Evolutionary conservation across 2,797 vertebrate genomes (phyloP).

Genomic region (Dendrocincla fuliginosa): DNA sequence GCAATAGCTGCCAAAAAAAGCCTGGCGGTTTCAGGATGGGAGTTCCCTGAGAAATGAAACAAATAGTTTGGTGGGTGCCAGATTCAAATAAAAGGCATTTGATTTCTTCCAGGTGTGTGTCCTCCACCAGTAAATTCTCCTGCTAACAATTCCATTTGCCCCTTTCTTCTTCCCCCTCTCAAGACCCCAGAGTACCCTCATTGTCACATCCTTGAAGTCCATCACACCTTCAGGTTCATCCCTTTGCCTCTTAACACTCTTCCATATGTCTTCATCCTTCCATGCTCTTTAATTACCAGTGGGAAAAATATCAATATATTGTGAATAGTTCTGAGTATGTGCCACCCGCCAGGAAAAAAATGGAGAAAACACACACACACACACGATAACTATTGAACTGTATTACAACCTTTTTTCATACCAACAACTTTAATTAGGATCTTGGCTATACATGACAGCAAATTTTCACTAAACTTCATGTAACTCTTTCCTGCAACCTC

Average conservation of each 20-base stretch:
- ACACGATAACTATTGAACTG: background rate
- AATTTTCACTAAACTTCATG: background rate
- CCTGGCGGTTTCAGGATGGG: background rate
- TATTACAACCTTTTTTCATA: background rate
- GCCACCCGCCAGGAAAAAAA: background rate
- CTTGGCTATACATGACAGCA: background rate
- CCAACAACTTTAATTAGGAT: background rate
- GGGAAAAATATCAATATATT: background rate
- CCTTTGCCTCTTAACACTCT: background rate
- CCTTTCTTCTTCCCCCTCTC: background rate
- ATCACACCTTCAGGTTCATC: background rate
- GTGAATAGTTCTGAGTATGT: background rate
- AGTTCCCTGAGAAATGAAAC: conserved; percentile 14
- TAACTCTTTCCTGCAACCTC: background rate
- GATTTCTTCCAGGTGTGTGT: conserved; percentile 7
- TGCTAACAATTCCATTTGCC: background rate
- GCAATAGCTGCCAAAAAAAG: background rate
- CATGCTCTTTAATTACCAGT: background rate
- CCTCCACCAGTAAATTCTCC: background rate
- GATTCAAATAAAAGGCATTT: background rate
- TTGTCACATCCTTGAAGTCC: background rate
- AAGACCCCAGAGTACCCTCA: background rate
- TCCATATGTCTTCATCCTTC: background rate
- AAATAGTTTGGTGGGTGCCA: background rate
- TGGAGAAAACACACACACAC: background rate